phyloP scores from a whole-genome alignment of 1,140 invertebrate genomes.

The Augochlora pura region DNA sequence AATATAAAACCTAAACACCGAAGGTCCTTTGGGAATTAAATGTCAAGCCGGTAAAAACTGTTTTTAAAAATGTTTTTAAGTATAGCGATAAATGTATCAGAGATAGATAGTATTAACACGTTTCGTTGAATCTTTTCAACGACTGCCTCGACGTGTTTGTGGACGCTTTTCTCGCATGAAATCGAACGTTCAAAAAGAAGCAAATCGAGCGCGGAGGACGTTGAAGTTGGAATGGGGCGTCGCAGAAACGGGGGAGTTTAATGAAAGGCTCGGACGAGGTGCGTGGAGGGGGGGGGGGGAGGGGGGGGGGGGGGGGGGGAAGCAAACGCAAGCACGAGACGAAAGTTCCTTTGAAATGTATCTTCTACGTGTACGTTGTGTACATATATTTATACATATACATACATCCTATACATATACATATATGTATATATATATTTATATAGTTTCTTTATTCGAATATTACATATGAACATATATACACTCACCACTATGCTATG shows the following conservation, averaged over 20 bases:
- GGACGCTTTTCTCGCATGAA: too few species aligned
- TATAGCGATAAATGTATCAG: too few species aligned
- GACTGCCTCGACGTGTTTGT: too few species aligned
- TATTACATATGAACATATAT: constrained; percentile 79
- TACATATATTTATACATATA: background rate
- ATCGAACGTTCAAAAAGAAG: too few species aligned
- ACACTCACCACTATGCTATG: constrained; percentile 74
- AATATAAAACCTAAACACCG: too few species aligned
- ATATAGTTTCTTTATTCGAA: constrained; percentile 65
- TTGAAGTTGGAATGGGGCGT: background rate
- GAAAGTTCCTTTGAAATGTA: constrained; percentile 57
- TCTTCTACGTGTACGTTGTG: constrained; percentile 55
- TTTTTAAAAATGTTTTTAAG: too few species aligned
- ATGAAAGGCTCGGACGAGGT: constrained; percentile 21
- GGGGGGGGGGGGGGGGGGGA: constrained; percentile 42
- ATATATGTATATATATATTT: constrained; percentile 41
- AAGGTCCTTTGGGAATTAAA: too few species aligned
- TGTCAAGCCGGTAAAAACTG: too few species aligned
- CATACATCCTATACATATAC: constrained; percentile 9
- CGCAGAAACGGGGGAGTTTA: constrained; percentile 23
- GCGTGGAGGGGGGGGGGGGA: constrained; percentile 34
- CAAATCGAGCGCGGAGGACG: background rate
- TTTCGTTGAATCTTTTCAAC: too few species aligned
- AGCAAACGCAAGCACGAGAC: constrained; percentile 38
- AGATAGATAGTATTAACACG: too few species aligned